Conservation (phyloP, 2,888 invertebrate species). For the Orthosia incerta region DNA sequence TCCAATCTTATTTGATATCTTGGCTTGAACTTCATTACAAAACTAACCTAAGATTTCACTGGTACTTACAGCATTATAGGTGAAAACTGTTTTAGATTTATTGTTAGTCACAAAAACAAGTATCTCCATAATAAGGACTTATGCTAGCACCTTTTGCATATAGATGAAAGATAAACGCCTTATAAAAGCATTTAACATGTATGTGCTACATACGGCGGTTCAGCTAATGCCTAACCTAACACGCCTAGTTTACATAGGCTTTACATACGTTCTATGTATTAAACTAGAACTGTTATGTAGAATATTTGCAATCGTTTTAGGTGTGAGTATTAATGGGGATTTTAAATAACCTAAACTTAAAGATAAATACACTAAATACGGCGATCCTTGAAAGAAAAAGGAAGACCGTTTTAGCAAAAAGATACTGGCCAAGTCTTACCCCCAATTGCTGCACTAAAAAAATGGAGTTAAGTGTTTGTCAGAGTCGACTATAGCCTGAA, state of each 20-base stretch:
- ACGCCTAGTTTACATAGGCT: slow-evolving; percentile 50
- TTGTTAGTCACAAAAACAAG: slow-evolving; percentile 30
- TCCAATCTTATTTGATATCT: not conserved
- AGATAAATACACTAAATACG: not conserved
- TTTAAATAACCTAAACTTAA: not conserved
- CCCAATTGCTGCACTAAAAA: no score
- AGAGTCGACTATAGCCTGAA: no score
- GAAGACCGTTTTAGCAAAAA: no score
- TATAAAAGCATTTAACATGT: slow-evolving; percentile 37
- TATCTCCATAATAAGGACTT: slow-evolving; percentile 5
- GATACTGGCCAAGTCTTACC: no score
- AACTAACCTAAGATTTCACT: not conserved
- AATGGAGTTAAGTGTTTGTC: no score
- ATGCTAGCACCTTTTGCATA: slow-evolving; percentile 25
- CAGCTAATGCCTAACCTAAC: slow-evolving; percentile 51
- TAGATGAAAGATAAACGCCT: slow-evolving; percentile 43
- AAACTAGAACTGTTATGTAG: slow-evolving; percentile 28
- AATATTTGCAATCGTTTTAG: slow-evolving; percentile 6
- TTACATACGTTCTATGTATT: slow-evolving; percentile 16
- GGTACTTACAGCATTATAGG: not conserved
- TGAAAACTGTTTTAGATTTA: not conserved
- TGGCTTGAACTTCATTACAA: not conserved
- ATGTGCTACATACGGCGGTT: slow-evolving; percentile 25
- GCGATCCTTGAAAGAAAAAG: no score
- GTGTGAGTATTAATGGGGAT: not conserved